Evolutionary conservation across 2,113 vertebrate genomes (phyloP), one percentile per base, ranked within the genome.

Genomic region (Labrus mixtus): DNA sequence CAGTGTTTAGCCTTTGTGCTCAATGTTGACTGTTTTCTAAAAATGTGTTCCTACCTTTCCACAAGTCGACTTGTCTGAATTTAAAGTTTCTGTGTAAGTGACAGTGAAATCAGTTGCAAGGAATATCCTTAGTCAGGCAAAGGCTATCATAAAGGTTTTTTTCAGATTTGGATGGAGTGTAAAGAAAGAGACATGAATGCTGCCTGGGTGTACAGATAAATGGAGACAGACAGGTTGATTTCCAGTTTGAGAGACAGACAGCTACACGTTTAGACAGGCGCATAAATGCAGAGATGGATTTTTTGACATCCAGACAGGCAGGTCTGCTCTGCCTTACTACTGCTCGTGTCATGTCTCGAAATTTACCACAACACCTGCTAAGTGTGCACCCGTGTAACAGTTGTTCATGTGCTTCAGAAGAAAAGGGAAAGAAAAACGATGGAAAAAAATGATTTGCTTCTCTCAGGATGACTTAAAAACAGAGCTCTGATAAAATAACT

Each of bases 241-340:
- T 43, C 56, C n/a, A 45, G 51, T 68, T 56, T 63, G 54, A 60
- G 33, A 71, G 57, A 54, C n/a, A 29, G 46, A 58, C 56, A 68
- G 25, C 29, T 60, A 39, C 25, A 43, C 12, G 66, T 48, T 17
- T 10, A 63, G 72, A 80, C 72, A 77, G 25, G 19, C 39, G 36
- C 41, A 61, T 60, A 53, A 51, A 36, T 25, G 59, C 39, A 56
- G 53, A 68, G 67, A 72, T n/a, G 20, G 29, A 68, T 45, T 5
- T 5, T 39, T 8, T 76, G 73, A 81, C 66, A 78, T 39, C 20
- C 25, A 46, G 62, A 60, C 36, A 54, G 55, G 20, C 39, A 68
- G n/a, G n/a, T 70, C 56, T 48, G 15, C 46, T 48, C 15, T 15
- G 3, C 7, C 46, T 48, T 19, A 48, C 15, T 17, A 48, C 6